Evolutionary conservation across 2,888 invertebrate genomes (phyloP).

Genomic region (Diaprepes abbreviatus): DNA sequence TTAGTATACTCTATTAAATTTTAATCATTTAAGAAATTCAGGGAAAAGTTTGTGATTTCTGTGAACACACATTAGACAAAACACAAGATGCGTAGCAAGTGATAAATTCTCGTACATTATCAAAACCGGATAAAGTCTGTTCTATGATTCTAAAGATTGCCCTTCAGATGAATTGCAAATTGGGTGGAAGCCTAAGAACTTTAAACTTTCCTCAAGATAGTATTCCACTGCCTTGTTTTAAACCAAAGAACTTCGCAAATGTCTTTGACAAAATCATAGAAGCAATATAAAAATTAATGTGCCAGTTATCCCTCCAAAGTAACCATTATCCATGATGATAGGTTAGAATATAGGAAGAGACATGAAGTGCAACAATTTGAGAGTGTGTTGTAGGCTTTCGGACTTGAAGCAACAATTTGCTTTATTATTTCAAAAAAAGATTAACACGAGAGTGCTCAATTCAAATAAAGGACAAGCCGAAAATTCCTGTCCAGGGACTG

Average conservation of each 20-base stretch:
- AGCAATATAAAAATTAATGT: constrained; percentile 76
- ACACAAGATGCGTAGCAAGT: constrained; percentile 94
- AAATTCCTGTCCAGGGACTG: constrained; percentile 75
- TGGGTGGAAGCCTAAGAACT: constrained; percentile 93
- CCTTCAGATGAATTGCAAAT: constrained; percentile 94
- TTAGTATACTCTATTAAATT: too few relatives aligned
- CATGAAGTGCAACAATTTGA: constrained; percentile 86
- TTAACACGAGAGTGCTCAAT: constrained; percentile 83
- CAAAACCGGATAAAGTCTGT: constrained; percentile 78
- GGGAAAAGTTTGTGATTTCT: too few relatives aligned
- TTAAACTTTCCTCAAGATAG: constrained; percentile 86
- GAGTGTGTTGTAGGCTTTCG: constrained; percentile 68
- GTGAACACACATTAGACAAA: too few relatives aligned
- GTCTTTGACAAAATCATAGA: constrained; percentile 78
- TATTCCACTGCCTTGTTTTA: constrained; percentile 74
- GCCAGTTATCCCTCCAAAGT: constrained; percentile 82
- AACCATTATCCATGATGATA: constrained; percentile 91
- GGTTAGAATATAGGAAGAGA: constrained; percentile 77
- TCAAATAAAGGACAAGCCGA: constrained; percentile 46
- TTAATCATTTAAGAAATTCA: too few relatives aligned
- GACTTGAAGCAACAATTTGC: constrained; percentile 70
- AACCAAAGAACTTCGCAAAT: constrained; percentile 81
- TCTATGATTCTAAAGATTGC: constrained; percentile 90
- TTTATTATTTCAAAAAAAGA: constrained; percentile 91
- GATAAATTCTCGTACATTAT: constrained; percentile 79